phyloP scores from a whole-genome alignment of 2,797 vertebrate species.

The Leucoraja ocellata region DNA sequence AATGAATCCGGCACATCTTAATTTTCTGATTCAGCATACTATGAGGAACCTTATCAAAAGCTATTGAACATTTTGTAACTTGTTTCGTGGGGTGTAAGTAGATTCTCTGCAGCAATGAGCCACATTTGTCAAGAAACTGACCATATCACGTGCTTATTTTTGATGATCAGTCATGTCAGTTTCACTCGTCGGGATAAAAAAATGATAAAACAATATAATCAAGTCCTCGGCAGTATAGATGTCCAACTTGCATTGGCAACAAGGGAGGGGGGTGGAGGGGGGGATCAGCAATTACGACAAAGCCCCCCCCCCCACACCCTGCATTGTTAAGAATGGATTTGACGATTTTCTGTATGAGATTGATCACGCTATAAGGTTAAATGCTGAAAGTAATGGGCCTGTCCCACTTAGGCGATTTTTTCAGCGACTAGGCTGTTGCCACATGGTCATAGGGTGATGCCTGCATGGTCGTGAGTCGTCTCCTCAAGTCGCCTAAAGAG shows the following conservation, averaged over 20 bases:
- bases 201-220: too few relatives aligned
- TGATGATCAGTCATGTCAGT: background rate
- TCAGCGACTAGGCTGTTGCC: too few relatives aligned
- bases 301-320: background rate
- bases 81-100: background rate
- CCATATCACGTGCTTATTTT: background rate
- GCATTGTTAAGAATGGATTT: background rate
- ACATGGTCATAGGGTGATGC: too few relatives aligned
- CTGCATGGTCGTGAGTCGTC: too few relatives aligned
- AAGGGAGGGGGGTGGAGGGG: too few relatives aligned
- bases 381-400: background rate
- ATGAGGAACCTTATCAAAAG: background rate
- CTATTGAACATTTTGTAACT: background rate
- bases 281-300: background rate
- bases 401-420: too few relatives aligned
- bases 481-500: too few relatives aligned
- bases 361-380: background rate
- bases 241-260: background rate
- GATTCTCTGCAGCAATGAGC: background rate
- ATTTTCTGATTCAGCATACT: too few relatives aligned
- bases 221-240: background rate
- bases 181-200: background rate
- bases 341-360: background rate
- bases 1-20: too few relatives aligned
- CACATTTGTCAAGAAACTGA: background rate